A percentile compares a stretch with the other conserved stretches of the same genome.
Evolutionary conservation across 2,113 vertebrate species (phyloP).

Genomic region (Symphodus melops): DNA sequence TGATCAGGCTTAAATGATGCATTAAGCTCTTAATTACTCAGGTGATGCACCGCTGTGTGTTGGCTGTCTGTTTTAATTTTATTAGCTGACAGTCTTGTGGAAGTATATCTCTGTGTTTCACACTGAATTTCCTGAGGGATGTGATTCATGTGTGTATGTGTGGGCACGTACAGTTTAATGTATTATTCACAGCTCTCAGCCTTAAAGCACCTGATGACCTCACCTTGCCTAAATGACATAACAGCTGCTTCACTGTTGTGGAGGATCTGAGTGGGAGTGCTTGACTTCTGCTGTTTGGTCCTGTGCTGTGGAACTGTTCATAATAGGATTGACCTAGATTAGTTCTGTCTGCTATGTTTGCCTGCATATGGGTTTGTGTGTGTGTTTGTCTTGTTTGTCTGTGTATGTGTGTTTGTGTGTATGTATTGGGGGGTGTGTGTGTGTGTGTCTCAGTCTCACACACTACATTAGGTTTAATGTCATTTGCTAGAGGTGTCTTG

Average conservation of each 20-base stretch:
- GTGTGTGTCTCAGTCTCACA: background rate
- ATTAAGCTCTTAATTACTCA: slow-evolving; percentile 67
- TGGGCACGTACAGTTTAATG: slow-evolving; percentile 3
- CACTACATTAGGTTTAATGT: slow-evolving; percentile 23
- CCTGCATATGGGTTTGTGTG: background rate
- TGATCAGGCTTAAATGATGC: slow-evolving; percentile 64
- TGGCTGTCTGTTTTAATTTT: slow-evolving; percentile 71
- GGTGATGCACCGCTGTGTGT: slow-evolving; percentile 62
- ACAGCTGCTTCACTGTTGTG: slow-evolving; percentile 28
- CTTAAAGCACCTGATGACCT: slow-evolving; percentile 47
- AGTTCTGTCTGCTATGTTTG: slow-evolving; percentile 9
- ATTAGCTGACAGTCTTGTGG: slow-evolving; percentile 59
- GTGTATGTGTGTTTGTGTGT: too few relatives aligned
- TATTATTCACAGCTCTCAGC: slow-evolving; percentile 43
- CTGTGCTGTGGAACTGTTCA: slow-evolving; percentile 20
- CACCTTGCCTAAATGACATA: slow-evolving; percentile 49
- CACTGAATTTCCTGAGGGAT: slow-evolving; percentile 48
- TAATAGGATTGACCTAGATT: slow-evolving; percentile 63
- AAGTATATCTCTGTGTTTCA: slow-evolving; percentile 37
- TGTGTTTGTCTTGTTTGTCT: too few relatives aligned
- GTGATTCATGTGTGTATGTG: slow-evolving; percentile 22
- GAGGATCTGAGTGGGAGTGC: slow-evolving; percentile 44
- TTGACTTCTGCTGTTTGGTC: slow-evolving; percentile 37
- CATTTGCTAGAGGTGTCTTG: slow-evolving; percentile 26
- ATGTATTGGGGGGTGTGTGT: too few relatives aligned